These are phyloP conservation scores for Tor tambroides DNA, from an alignment of 2,113 vertebrate species.

Conservation along the genomic window DNA sequence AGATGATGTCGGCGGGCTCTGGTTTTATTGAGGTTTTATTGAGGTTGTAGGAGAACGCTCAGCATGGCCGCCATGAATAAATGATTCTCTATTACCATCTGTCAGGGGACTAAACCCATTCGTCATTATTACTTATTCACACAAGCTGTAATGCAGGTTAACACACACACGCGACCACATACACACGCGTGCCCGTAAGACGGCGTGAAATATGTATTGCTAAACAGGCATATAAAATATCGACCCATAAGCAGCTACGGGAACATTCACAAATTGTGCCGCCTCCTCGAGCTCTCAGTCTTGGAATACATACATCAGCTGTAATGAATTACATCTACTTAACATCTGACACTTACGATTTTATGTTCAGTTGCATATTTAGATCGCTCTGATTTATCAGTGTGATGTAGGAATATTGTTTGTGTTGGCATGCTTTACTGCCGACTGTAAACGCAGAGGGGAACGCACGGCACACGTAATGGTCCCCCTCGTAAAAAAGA, in stretches of 20 bases:
- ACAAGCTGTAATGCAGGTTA: conserved; percentile 52
- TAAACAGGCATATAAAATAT: conserved; percentile 58
- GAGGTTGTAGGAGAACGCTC: conserved; percentile 57
- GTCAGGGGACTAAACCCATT: conserved; percentile 50
- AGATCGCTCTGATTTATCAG: conserved; percentile 39
- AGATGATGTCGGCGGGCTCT: conserved; percentile 46
- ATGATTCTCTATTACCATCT: conserved; percentile 58
- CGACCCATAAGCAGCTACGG: conserved; percentile 33
- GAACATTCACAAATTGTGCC: conserved; percentile 37
- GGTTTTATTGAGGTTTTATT: conserved; percentile 59
- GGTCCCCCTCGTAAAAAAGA: not conserved
- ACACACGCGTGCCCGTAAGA: conserved; percentile 20
- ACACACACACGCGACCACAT: conserved; percentile 22
- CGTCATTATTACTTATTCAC: conserved; percentile 61
- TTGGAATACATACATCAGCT: conserved; percentile 43
- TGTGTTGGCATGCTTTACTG: conserved; percentile 29
- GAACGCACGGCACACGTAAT: not conserved
- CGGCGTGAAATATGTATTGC: conserved; percentile 48
- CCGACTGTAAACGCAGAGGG: conserved; percentile 26
- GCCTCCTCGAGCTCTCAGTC: conserved; percentile 38
- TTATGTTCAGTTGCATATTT: conserved; percentile 52
- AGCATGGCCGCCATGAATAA: conserved; percentile 55
- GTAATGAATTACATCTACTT: conserved; percentile 56
- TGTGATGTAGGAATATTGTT: conserved; percentile 41
- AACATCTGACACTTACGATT: conserved; percentile 37